phyloP scores from a whole-genome alignment of 2,797 vertebrate species.

The Chromis chromis region DNA sequence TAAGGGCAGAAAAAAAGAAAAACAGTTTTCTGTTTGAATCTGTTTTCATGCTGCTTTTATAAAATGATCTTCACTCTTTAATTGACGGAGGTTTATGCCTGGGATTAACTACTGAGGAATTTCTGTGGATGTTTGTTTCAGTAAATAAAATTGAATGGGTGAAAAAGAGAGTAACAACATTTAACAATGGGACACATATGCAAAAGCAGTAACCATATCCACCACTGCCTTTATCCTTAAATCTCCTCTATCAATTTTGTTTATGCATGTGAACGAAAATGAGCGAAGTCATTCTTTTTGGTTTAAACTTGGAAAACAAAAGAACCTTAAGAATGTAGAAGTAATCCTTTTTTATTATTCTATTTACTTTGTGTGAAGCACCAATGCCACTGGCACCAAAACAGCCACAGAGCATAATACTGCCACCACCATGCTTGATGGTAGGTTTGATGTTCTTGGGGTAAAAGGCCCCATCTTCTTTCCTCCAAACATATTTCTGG shows the following conservation, averaged over 20 bases:
- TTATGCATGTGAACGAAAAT: no score
- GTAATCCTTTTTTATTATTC: no score
- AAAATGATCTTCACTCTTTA: not conserved
- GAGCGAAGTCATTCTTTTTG: no score
- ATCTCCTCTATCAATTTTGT: not conserved
- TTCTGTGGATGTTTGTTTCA: not conserved
- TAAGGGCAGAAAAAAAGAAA: not conserved
- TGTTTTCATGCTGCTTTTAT: not conserved
- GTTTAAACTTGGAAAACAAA: no score
- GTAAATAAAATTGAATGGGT: not conserved
- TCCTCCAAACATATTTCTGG: no score
- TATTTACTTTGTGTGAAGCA: no score
- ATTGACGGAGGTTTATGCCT: not conserved
- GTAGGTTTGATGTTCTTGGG: no score
- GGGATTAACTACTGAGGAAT: constrained; percentile 24
- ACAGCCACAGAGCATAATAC: no score
- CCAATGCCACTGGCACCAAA: no score
- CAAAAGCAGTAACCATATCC: not conserved
- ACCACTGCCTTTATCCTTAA: not conserved
- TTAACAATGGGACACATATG: constrained; percentile 28
- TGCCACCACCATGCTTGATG: no score
- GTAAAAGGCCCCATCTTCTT: no score
- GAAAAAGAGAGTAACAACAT: not conserved
- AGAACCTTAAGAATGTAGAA: no score
- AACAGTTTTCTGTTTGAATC: not conserved